Conservation (phyloP, 2,797 vertebrate genomes). For the Rhinatrema bivittatum region DNA sequence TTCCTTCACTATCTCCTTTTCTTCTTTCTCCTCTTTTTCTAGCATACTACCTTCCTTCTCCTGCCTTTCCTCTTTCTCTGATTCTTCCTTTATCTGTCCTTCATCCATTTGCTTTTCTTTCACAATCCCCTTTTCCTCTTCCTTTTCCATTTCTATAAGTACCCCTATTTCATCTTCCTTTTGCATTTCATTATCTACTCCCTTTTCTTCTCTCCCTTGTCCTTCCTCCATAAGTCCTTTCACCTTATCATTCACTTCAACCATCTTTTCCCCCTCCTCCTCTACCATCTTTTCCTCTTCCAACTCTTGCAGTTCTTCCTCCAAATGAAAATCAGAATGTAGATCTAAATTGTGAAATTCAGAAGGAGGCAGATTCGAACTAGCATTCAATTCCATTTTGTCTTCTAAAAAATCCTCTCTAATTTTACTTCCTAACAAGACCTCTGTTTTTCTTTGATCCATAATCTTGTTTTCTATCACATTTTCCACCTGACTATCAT, state of each 20-base stretch:
- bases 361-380: no score
- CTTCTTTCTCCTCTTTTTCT: background rate
- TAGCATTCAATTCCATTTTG: slow-evolving; percentile 18
- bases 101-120: no score
- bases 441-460: slow-evolving; percentile 31
- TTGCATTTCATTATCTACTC: background rate
- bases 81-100: background rate
- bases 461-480: slow-evolving; percentile 17
- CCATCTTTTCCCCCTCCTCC: background rate
- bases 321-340: background rate
- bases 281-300: background rate
- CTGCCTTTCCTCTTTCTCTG: background rate
- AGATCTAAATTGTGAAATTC: slow-evolving; percentile 24
- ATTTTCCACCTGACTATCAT: slow-evolving; percentile 31
- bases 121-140: no score
- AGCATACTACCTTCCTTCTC: background rate
- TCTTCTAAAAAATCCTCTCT: slow-evolving; percentile 20
- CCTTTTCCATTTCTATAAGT: slow-evolving; percentile 13
- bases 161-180: background rate
- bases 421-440: slow-evolving; percentile 26
- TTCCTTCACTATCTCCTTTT: background rate
- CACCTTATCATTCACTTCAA: background rate
- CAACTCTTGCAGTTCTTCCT: background rate
- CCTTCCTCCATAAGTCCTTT: background rate
- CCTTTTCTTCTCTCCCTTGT: background rate